phyloP scores from a whole-genome alignment of 30 jellyfish, hydroid and myxozoan genomes.

The Catostylus mosaicus region DNA sequence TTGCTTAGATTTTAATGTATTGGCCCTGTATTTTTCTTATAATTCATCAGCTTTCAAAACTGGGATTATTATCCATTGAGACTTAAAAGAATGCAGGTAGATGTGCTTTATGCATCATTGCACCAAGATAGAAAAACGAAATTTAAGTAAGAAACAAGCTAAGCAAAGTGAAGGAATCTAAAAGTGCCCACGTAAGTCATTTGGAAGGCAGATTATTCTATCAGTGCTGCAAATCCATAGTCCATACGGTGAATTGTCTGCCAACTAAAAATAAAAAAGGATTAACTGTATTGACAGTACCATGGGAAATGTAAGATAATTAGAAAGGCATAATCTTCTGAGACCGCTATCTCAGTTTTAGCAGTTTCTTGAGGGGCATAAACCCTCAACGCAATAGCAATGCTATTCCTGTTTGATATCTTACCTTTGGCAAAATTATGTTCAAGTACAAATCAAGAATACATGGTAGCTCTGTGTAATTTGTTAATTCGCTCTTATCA shows the following conservation, averaged over 20 bases:
- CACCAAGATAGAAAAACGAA: no score
- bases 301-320: no score
- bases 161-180: background rate
- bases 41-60: no score
- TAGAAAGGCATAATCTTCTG: no score
- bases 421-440: constrained; percentile 57
- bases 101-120: no score
- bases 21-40: no score
- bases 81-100: no score
- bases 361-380: background rate
- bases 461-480: constrained; percentile 59
- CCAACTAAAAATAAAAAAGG: constrained; percentile 61
- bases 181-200: constrained; percentile 55
- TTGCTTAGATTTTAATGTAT: no score
- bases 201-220: constrained; percentile 69
- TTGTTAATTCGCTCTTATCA: constrained; percentile 22
- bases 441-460: constrained; percentile 71
- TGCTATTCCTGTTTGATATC: background rate
- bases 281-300: no score
- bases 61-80: no score
- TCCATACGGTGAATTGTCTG: constrained; percentile 93
- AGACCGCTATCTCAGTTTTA: no score
- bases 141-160: no score
- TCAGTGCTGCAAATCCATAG: constrained; percentile 95
- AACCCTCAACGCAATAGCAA: background rate